phyloP scores from a whole-genome alignment of 2,797 vertebrate species.

The Rhynchonycteris naso region DNA sequence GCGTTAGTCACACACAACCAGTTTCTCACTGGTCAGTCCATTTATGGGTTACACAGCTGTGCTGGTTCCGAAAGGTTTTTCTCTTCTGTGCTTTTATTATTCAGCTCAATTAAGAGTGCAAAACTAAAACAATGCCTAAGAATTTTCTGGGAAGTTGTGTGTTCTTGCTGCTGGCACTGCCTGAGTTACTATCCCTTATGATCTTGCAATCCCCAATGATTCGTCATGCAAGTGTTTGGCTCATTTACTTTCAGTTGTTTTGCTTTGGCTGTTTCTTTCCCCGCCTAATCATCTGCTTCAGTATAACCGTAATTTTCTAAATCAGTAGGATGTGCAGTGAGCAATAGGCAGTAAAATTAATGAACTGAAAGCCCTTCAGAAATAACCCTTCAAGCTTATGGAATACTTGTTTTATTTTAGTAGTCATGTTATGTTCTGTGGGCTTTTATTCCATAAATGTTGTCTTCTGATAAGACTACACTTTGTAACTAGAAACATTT shows the following conservation, averaged over 20 bases:
- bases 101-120: background rate
- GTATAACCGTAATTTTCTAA: constrained; percentile 58
- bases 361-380: constrained; percentile 5
- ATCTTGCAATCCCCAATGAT: background rate
- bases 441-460: background rate
- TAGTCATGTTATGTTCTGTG: constrained; percentile 28
- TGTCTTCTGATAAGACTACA: constrained; percentile 9
- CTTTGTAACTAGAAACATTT: constrained; percentile 1
- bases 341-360: constrained; percentile 37
- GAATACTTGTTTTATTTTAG: background rate
- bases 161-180: background rate
- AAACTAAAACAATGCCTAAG: constrained; percentile 8
- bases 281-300: constrained; percentile 55
- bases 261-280: constrained; percentile 21
- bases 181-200: background rate
- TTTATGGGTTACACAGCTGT: background rate
- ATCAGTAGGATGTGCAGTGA: constrained; percentile 10
- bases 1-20: background rate
- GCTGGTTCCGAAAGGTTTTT: background rate
- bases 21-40: background rate
- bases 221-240: background rate
- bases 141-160: constrained; percentile 47
- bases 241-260: constrained; percentile 66
- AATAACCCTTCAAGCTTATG: constrained; percentile 55
- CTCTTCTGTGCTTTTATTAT: background rate